Evolutionary conservation across 2,113 vertebrate species (phyloP).

Genomic region (Plecturocebus donacophilus): DNA sequence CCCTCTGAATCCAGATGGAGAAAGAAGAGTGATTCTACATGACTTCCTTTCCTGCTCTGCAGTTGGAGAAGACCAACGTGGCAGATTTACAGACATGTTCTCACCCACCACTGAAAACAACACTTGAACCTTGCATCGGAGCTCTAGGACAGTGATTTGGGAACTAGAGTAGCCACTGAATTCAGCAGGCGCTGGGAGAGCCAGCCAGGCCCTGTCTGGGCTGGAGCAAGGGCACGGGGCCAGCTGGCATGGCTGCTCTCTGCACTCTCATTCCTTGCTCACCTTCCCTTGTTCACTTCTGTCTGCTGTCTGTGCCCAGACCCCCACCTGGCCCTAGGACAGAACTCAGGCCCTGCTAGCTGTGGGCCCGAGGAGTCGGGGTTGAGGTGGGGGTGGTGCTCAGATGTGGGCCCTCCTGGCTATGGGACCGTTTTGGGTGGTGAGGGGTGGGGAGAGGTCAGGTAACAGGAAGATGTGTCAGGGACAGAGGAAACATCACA

Average conservation of each 20-base stretch:
- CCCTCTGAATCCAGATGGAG: not conserved
- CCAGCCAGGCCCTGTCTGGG: not conserved
- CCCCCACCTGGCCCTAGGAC: not conserved
- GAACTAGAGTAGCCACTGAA: not conserved
- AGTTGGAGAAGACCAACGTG: not conserved
- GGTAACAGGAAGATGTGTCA: not conserved
- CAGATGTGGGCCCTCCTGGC: not conserved
- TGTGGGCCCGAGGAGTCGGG: not conserved
- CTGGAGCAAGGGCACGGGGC: not conserved
- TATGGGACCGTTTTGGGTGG: not conserved
- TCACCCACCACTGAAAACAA: not conserved
- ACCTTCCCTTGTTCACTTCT: not conserved
- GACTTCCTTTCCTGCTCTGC: not conserved
- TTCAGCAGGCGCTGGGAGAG: not conserved
- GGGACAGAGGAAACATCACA: not conserved
- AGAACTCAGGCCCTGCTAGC: not conserved
- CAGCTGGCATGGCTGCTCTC: not conserved
- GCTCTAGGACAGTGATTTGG: conserved; percentile 9
- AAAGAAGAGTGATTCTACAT: not conserved
- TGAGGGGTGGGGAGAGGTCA: not conserved
- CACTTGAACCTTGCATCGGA: conserved; percentile 41
- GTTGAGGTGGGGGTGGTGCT: not conserved
- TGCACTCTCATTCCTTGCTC: not conserved
- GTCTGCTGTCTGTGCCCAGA: not conserved
- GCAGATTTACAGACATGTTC: not conserved